A percentile compares a stretch with the other conserved stretches of the same genome.
Evolutionary conservation across 2,797 vertebrate genomes (phyloP).

Genomic region (Malurus leucopterus): DNA sequence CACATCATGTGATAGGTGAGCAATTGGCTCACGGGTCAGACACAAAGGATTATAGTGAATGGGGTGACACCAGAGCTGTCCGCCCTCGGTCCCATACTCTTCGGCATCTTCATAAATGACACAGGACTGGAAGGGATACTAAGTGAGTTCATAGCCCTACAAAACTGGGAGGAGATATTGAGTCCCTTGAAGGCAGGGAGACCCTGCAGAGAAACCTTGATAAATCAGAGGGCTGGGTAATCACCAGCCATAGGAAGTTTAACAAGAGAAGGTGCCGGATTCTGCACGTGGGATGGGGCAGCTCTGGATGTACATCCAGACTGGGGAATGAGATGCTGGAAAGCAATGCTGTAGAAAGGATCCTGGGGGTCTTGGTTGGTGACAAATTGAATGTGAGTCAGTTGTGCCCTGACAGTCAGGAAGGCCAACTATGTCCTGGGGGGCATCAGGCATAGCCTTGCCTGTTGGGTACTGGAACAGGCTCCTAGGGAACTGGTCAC

Average conservation of each 20-base stretch:
- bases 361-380: too few species aligned
- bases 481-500: neutral
- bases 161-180: neutral
- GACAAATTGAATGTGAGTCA: neutral
- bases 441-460: fast-evolving
- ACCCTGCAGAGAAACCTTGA: neutral
- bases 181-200: neutral
- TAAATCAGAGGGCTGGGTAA: neutral
- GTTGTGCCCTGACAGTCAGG: neutral
- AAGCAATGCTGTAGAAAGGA: neutral
- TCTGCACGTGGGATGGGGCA: neutral
- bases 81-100: neutral
- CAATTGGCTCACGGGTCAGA: fast-evolving
- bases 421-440: fast-evolving
- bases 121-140: neutral
- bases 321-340: neutral
- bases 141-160: neutral
- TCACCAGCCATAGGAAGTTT: neutral
- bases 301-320: neutral
- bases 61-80: neutral
- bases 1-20: fast-evolving
- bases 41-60: neutral
- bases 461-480: neutral
- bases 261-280: neutral
- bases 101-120: neutral